Percentiles rank a stretch among this genome's conserved stretches.
phyloP scores from a whole-genome alignment of 2,797 vertebrate genomes.

The Leptatherina wallacei region DNA sequence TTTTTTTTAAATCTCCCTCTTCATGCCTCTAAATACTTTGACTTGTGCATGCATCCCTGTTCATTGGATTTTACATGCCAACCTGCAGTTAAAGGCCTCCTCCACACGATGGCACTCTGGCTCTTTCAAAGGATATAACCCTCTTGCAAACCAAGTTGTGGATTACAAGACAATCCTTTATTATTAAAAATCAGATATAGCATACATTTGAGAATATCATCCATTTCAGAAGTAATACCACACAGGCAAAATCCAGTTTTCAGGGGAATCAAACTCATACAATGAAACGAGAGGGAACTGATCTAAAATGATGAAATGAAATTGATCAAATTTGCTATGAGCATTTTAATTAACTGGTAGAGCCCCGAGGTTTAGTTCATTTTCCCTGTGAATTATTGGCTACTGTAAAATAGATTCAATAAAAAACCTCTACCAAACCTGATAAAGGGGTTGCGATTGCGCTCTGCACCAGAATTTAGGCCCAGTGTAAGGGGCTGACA shows the following conservation, averaged over 20 bases:
- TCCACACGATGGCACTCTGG: slow-evolving; percentile 74
- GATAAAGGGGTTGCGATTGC: slow-evolving; percentile 42
- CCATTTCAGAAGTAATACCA: slow-evolving; percentile 72
- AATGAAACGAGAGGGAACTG: slow-evolving; percentile 64
- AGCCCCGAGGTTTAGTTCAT: slow-evolving; percentile 54
- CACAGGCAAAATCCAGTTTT: slow-evolving; percentile 62
- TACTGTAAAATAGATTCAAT: slow-evolving; percentile 54
- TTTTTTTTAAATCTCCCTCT: not conserved
- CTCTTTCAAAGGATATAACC: slow-evolving; percentile 38
- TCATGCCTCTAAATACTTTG: not conserved
- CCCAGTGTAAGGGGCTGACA: slow-evolving; percentile 37
- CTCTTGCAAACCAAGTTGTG: not conserved
- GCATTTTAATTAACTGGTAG: slow-evolving; percentile 73
- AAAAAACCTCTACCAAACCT: slow-evolving; percentile 51
- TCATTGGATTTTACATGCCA: not conserved
- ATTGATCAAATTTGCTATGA: slow-evolving; percentile 66
- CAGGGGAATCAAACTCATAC: slow-evolving; percentile 64
- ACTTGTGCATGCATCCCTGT: not conserved
- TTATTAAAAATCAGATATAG: slow-evolving; percentile 73
- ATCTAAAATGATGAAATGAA: slow-evolving; percentile 74
- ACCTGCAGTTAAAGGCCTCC: slow-evolving; percentile 21
- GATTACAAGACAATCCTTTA: slow-evolving; percentile 67
- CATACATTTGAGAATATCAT: slow-evolving; percentile 67
- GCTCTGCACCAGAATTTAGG: slow-evolving; percentile 37
- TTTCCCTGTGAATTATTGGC: slow-evolving; percentile 61